phyloP scores from a whole-genome alignment of 2,888 invertebrate genomes.

The Camptogramma bilineatum region DNA sequence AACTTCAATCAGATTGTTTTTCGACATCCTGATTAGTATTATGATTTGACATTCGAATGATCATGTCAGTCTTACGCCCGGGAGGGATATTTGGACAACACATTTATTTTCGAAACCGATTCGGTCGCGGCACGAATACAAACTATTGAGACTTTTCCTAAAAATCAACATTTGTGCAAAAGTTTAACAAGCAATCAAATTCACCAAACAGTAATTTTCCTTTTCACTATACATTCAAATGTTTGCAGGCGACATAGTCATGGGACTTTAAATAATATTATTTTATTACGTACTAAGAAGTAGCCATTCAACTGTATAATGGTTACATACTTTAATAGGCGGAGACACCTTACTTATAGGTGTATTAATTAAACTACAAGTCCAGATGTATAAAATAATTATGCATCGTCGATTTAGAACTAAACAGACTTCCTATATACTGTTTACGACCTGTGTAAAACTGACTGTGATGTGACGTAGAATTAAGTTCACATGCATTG shows the following conservation, averaged over 20 bases:
- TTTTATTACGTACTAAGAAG: constrained; percentile 80
- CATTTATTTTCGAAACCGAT: constrained; percentile 46
- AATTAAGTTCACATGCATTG: constrained; percentile 61
- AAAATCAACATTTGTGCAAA: constrained; percentile 48
- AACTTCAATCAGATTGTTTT: constrained; percentile 37
- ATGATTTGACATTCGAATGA: constrained; percentile 43
- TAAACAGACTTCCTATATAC: constrained; percentile 73
- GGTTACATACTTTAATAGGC: constrained; percentile 84
- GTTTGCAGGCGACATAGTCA: constrained; percentile 45
- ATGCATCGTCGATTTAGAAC: constrained; percentile 79
- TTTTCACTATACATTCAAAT: constrained; percentile 55
- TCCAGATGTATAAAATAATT: constrained; percentile 82
- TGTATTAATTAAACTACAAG: constrained; percentile 83
- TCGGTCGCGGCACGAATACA: constrained; percentile 50
- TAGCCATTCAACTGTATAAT: constrained; percentile 80
- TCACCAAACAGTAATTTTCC: constrained; percentile 42
- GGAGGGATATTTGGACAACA: constrained; percentile 55
- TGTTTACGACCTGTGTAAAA: constrained; percentile 55
- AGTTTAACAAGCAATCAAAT: constrained; percentile 37
- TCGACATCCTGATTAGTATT: constrained; percentile 32
- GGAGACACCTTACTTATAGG: constrained; percentile 84
- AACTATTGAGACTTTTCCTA: constrained; percentile 44
- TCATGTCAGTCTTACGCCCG: constrained; percentile 77
- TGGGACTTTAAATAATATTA: constrained; percentile 73
- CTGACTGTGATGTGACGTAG: constrained; percentile 79